phyloP scores from a whole-genome alignment of 2,888 invertebrate species.

The Bhutanitis thaidina region DNA sequence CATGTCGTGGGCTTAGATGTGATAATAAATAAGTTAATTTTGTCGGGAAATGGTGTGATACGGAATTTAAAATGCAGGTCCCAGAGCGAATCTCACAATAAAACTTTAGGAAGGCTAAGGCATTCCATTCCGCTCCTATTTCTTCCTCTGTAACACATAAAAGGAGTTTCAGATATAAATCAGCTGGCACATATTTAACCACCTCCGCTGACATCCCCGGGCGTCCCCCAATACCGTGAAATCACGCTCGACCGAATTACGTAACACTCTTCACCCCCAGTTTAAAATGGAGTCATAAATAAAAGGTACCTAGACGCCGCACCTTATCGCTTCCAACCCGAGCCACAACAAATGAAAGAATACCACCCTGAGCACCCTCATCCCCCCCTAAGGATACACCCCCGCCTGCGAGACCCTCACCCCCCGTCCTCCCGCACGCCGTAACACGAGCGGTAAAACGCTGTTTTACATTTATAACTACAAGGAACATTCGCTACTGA shows the following conservation, averaged over 20 bases:
- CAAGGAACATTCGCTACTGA: constrained; percentile 53
- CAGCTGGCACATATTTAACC: constrained; percentile 31
- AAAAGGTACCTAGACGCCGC: constrained; percentile 58
- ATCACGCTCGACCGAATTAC: constrained; percentile 57
- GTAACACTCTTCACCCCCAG: constrained; percentile 60
- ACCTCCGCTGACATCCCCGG: constrained; percentile 33
- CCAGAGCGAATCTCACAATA: too few species aligned
- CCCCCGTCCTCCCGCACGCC: constrained; percentile 36
- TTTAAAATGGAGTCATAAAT: constrained; percentile 78
- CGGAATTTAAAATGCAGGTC: too few species aligned
- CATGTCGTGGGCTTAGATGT: too few species aligned
- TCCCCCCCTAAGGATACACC: constrained; percentile 26
- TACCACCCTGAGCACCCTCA: constrained; percentile 40
- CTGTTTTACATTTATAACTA: constrained; percentile 79
- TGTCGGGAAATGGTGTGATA: too few species aligned
- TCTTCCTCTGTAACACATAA: not conserved
- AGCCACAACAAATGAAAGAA: constrained; percentile 72
- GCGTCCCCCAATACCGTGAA: constrained; percentile 37
- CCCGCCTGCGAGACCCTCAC: constrained; percentile 21
- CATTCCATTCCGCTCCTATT: not conserved
- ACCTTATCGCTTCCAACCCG: constrained; percentile 59
- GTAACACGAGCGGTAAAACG: constrained; percentile 51
- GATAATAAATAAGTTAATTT: too few species aligned
- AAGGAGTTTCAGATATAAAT: constrained; percentile 24
- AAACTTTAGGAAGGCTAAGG: not conserved